A percentile compares a stretch with the other conserved stretches of the same genome.
Evolutionary conservation across 2,797 vertebrate species (phyloP).

Genomic region (Apogon hyalosoma): DNA sequence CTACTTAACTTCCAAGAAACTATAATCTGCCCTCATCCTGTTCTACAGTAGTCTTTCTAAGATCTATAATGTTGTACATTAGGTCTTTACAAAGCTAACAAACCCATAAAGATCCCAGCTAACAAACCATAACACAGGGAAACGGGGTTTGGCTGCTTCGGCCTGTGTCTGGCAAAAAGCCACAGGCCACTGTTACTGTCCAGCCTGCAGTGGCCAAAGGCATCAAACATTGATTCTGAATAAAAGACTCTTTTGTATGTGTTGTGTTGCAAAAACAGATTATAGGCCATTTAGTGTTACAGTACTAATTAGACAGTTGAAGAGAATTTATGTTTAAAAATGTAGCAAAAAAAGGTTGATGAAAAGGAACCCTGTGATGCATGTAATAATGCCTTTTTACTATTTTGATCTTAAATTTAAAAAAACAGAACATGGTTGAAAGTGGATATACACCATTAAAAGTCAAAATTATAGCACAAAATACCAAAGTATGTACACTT

Average conservation of each 20-base stretch:
- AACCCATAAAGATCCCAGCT: slow-evolving; percentile 9
- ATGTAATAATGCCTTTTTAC: no score
- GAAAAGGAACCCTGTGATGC: no score
- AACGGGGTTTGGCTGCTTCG: slow-evolving; percentile 26
- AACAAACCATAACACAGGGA: slow-evolving; percentile 37
- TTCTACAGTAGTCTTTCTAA: slow-evolving; percentile 23
- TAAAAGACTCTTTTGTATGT: slow-evolving; percentile 44
- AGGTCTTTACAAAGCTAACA: slow-evolving; percentile 32
- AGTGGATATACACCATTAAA: no score
- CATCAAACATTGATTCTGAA: slow-evolving; percentile 52
- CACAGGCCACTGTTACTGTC: slow-evolving; percentile 37
- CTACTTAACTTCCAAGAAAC: slow-evolving; percentile 20
- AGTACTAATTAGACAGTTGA: slow-evolving; percentile 40
- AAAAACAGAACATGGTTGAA: no score
- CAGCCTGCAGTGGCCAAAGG: slow-evolving; percentile 29
- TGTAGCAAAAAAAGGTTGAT: background rate
- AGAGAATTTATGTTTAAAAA: slow-evolving; percentile 30
- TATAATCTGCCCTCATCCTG: slow-evolving; percentile 27
- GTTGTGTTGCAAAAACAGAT: slow-evolving; percentile 37
- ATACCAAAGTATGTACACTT: background rate
- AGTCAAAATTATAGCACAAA: background rate
- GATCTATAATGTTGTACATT: slow-evolving; percentile 19
- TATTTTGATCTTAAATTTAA: no score
- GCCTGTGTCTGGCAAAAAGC: slow-evolving; percentile 35
- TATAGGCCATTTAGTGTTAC: slow-evolving; percentile 52